Evolutionary conservation across 1,140 invertebrate genomes (phyloP).

Genomic region (Antheraea pernyi): DNA sequence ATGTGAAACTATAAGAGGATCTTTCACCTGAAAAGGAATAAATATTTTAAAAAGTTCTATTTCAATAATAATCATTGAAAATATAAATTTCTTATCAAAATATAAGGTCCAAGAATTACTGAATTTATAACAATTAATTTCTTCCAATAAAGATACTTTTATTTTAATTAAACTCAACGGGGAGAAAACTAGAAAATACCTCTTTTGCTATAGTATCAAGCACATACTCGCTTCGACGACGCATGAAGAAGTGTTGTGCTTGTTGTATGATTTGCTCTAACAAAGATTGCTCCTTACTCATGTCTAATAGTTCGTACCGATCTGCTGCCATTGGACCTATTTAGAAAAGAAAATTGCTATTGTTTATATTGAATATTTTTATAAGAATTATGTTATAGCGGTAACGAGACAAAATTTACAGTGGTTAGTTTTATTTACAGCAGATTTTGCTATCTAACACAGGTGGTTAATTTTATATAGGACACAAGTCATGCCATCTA

Average conservation of each 20-base stretch:
- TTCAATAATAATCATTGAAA: background rate
- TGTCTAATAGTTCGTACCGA: constrained; percentile 91
- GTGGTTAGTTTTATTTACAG: too few relatives aligned
- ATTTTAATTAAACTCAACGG: too few relatives aligned
- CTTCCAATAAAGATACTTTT: too few relatives aligned
- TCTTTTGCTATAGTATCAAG: constrained; percentile 96
- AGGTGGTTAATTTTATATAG: too few relatives aligned
- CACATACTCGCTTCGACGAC: constrained; percentile 93
- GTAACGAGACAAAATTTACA: too few relatives aligned
- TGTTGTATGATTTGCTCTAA: constrained; percentile 98
- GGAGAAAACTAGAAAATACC: constrained; percentile 49
- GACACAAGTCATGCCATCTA: too few relatives aligned
- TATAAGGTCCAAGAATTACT: too few relatives aligned
- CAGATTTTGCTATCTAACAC: too few relatives aligned
- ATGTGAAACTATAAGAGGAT: constrained; percentile 96
- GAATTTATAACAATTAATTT: too few relatives aligned
- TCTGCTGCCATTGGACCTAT: constrained; percentile 92
- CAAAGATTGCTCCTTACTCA: constrained; percentile 93
- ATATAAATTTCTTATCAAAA: background rate
- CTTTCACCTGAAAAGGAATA: constrained; percentile 82
- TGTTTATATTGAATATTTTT: background rate
- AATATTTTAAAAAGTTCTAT: constrained; percentile 9
- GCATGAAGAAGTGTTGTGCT: constrained; percentile 96
- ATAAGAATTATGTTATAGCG: too few relatives aligned
- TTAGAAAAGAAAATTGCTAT: background rate